phyloP scores from a whole-genome alignment of 2,888 invertebrate species.

The Myathropa florea region DNA sequence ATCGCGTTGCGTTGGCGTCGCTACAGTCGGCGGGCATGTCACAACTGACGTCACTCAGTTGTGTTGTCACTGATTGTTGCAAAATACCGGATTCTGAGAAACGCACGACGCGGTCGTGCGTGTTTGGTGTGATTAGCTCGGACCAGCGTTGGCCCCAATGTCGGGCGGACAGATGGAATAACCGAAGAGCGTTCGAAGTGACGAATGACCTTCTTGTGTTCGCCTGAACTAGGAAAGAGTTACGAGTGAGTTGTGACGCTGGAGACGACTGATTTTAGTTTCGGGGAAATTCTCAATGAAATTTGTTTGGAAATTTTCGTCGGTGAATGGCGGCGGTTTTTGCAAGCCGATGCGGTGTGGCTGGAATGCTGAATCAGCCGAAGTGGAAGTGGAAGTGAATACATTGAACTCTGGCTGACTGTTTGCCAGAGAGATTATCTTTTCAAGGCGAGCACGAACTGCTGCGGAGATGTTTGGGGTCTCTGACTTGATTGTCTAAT shows the following conservation, averaged over 20 bases:
- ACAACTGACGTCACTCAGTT: conserved; percentile 53
- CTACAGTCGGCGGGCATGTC: conserved; percentile 17
- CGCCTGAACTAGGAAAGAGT: conserved; percentile 26
- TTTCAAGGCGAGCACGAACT: not conserved
- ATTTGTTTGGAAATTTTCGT: conserved; percentile 34
- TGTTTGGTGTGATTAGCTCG: not conserved
- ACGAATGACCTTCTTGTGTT: conserved; percentile 53
- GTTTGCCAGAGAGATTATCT: not conserved
- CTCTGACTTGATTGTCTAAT: not conserved
- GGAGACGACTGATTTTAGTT: not conserved
- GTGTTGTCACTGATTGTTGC: conserved; percentile 10
- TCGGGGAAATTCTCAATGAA: conserved; percentile 46
- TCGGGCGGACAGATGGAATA: conserved; percentile 43
- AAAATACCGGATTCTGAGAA: conserved; percentile 53
- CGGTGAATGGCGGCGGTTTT: not conserved
- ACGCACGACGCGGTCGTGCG: not conserved
- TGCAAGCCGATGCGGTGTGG: not conserved
- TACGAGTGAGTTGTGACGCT: not conserved
- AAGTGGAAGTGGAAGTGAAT: not conserved
- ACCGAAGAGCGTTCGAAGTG: conserved; percentile 52
- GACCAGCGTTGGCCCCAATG: conserved; percentile 53
- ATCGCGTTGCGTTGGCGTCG: conserved; percentile 17
- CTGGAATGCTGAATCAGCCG: conserved; percentile 1
- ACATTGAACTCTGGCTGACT: not conserved
- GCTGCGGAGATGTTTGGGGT: not conserved